Conservation (phyloP, 2,797 vertebrate genomes). For the Enteromius argenteus region DNA sequence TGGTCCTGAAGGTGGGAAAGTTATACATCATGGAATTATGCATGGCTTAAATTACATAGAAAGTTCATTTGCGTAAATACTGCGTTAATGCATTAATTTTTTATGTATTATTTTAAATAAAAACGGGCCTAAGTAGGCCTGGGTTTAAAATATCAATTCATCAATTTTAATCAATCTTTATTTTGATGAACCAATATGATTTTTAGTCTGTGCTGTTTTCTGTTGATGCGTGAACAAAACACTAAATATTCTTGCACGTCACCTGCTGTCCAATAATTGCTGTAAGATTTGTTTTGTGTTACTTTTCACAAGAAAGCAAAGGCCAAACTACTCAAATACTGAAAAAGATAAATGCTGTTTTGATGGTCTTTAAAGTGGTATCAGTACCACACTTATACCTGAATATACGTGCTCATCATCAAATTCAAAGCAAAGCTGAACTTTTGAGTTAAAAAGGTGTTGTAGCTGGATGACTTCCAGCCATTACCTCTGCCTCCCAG, state of each 20-base stretch:
- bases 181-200: background rate
- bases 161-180: background rate
- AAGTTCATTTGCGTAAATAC: background rate
- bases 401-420: background rate
- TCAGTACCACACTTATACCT: background rate
- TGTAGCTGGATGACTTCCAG: slow-evolving; percentile 19
- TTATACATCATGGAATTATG: background rate
- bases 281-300: background rate
- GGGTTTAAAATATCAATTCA: background rate
- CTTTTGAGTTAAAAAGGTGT: slow-evolving; percentile 28
- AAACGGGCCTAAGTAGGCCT: background rate
- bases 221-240: background rate
- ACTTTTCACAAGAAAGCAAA: background rate
- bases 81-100: background rate
- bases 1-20: background rate
- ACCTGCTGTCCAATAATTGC: background rate
- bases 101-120: background rate
- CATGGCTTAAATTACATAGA: background rate
- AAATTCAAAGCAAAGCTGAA: background rate
- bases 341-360: background rate
- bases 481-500: slow-evolving; percentile 16
- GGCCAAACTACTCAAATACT: background rate
- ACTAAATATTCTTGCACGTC: background rate
- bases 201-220: background rate
- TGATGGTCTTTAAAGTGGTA: background rate